Evolutionary conservation across 2,888 invertebrate genomes (phyloP).

Genomic region (Neoascia interrupta): DNA sequence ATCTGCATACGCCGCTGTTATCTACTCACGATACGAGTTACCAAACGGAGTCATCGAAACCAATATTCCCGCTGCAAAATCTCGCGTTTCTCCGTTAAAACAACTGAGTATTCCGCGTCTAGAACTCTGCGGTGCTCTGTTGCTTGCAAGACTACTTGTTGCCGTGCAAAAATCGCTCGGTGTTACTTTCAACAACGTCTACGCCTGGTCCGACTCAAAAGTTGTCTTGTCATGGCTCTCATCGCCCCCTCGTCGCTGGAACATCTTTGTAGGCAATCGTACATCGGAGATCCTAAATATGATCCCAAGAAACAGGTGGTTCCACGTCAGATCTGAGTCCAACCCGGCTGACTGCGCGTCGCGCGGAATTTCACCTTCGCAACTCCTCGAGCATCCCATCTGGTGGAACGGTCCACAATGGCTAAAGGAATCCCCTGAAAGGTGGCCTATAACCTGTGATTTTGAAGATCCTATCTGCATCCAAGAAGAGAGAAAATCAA

Average conservation of each 20-base stretch:
- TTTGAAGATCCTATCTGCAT: not conserved
- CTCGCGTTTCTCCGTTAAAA: constrained; percentile 22
- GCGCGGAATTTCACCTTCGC: constrained; percentile 52
- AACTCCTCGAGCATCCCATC: constrained; percentile 18
- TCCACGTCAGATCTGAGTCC: constrained; percentile 49
- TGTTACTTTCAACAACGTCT: constrained; percentile 14
- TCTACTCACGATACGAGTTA: constrained; percentile 1
- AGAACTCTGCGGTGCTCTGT: constrained; percentile 35
- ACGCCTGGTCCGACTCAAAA: constrained; percentile 71
- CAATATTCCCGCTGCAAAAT: constrained; percentile 11
- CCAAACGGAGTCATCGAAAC: not conserved
- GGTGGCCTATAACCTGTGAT: constrained; percentile 1
- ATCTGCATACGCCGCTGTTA: not conserved
- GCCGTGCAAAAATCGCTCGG: constrained; percentile 30
- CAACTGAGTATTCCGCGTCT: constrained; percentile 36
- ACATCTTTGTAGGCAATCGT: constrained; percentile 54
- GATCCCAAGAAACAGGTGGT: constrained; percentile 48
- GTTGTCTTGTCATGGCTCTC: constrained; percentile 73
- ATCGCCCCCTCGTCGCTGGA: constrained; percentile 53
- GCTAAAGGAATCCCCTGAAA: not conserved
- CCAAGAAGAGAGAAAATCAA: not conserved
- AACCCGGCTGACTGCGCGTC: constrained; percentile 70
- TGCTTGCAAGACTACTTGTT: constrained; percentile 27
- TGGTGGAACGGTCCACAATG: constrained; percentile 64
- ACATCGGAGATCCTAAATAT: constrained; percentile 52